phyloP scores from a whole-genome alignment of 1,140 invertebrate species.

The Argopecten irradians region DNA sequence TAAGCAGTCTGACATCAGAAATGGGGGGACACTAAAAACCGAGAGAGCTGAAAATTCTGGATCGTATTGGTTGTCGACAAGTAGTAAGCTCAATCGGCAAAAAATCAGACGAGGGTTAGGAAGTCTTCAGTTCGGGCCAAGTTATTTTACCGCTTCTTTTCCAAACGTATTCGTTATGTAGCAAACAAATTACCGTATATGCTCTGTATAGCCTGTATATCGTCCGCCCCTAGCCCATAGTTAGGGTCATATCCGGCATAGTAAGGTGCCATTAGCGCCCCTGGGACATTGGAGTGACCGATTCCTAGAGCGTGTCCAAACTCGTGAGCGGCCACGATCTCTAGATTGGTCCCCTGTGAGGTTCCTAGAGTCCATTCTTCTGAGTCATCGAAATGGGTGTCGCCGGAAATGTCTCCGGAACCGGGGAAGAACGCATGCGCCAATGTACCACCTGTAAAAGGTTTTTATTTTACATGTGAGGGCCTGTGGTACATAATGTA shows the following conservation, averaged over 20 bases:
- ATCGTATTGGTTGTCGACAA: too few relatives aligned
- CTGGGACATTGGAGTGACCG: slow-evolving; percentile 56
- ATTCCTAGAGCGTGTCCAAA: slow-evolving; percentile 69
- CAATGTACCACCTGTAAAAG: slow-evolving; percentile 61
- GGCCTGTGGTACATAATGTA: not conserved
- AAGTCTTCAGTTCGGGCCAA: too few relatives aligned
- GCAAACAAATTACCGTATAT: slow-evolving; percentile 76
- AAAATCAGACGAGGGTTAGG: too few relatives aligned
- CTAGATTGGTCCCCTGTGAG: slow-evolving; percentile 60
- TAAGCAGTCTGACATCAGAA: too few relatives aligned
- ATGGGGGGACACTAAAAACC: too few relatives aligned
- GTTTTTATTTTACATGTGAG: too few relatives aligned
- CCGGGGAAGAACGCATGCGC: slow-evolving; percentile 79
- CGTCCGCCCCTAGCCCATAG: slow-evolving; percentile 87
- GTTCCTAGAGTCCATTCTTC: slow-evolving; percentile 71
- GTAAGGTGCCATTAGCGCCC: slow-evolving; percentile 67
- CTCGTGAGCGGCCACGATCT: slow-evolving; percentile 69
- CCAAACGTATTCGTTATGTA: too few relatives aligned
- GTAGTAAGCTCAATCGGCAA: too few relatives aligned
- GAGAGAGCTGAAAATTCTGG: too few relatives aligned
- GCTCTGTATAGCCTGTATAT: slow-evolving; percentile 86
- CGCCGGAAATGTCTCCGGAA: slow-evolving; percentile 76
- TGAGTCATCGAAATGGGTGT: slow-evolving; percentile 77
- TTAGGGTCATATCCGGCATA: slow-evolving; percentile 59
- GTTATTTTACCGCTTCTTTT: too few relatives aligned